phyloP scores from a whole-genome alignment of 2,888 invertebrate genomes.

The Cloeon dipterum region DNA sequence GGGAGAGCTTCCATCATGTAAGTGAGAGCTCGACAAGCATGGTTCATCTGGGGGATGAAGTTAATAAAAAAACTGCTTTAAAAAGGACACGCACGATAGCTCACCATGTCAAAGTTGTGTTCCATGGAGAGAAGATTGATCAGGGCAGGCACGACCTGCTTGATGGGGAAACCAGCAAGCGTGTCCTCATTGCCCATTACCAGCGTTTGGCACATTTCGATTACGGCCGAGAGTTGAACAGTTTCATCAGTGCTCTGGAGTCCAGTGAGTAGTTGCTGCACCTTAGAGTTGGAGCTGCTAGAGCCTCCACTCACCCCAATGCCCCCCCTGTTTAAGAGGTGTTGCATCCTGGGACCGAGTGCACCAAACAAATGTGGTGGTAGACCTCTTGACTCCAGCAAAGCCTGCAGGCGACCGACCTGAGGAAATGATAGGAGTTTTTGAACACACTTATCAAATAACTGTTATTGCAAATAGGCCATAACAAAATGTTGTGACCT shows the following conservation, averaged over 20 bases:
- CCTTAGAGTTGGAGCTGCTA: conserved; percentile 47
- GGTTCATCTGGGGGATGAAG: conserved; percentile 94
- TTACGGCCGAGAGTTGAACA: conserved; percentile 86
- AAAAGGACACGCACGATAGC: no score
- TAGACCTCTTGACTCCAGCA: conserved; percentile 81
- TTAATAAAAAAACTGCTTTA: no score
- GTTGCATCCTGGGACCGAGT: conserved; percentile 89
- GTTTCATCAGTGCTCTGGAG: conserved; percentile 85
- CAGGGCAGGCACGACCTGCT: conserved; percentile 90
- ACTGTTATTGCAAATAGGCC: no score
- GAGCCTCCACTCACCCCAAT: conserved; percentile 35
- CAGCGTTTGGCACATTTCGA: conserved; percentile 94
- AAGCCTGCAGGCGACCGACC: conserved; percentile 66
- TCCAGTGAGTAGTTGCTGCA: conserved; percentile 77
- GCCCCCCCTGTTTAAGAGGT: conserved; percentile 80
- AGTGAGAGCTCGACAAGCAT: conserved; percentile 91
- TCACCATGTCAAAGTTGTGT: conserved; percentile 93
- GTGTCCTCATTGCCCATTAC: conserved; percentile 99
- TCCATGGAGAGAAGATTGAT: conserved; percentile 84
- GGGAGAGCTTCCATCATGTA: conserved; percentile 99
- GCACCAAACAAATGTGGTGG: conserved; percentile 95
- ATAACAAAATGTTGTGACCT: no score
- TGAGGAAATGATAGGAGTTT: no score
- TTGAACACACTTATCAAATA: no score
- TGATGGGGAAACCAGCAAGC: conserved; percentile 91